phyloP scores from a whole-genome alignment of 1,140 invertebrate species.

The Drosophila tsacasi region DNA sequence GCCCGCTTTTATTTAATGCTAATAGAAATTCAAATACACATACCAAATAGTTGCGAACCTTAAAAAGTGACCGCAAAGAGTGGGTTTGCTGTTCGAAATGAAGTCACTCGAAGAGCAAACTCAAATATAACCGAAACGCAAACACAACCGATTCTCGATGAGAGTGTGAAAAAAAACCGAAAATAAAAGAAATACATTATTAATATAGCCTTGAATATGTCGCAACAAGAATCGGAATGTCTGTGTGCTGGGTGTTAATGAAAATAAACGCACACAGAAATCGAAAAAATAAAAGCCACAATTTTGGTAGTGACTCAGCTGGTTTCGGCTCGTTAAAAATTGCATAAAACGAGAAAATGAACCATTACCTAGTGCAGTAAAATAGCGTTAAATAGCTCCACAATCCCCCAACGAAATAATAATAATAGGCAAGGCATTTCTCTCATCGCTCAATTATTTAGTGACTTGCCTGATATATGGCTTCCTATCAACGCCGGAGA shows the following conservation, averaged over 20 bases:
- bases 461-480: slow-evolving; percentile 24
- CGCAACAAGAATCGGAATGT: slow-evolving; percentile 72
- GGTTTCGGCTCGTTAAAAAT: slow-evolving; percentile 34
- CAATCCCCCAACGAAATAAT: slow-evolving; percentile 2
- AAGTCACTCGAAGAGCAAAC: slow-evolving; percentile 59
- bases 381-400: slow-evolving; percentile 7
- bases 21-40: slow-evolving; percentile 75
- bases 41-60: slow-evolving; percentile 12
- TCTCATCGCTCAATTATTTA: slow-evolving; percentile 14
- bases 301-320: slow-evolving; percentile 51
- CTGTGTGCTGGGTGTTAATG: slow-evolving; percentile 58
- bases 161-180: slow-evolving; percentile 70
- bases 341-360: slow-evolving; percentile 23
- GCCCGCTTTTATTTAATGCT: slow-evolving; percentile 58
- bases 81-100: slow-evolving; percentile 55
- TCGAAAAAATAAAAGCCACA: slow-evolving; percentile 16
- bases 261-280: slow-evolving; percentile 49
- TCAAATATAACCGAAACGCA: slow-evolving; percentile 30
- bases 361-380: slow-evolving; percentile 23
- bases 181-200: slow-evolving; percentile 75
- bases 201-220: slow-evolving; percentile 79
- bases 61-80: slow-evolving; percentile 22
- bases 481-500: slow-evolving; percentile 41
- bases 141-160: slow-evolving; percentile 27
- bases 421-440: slow-evolving; percentile 6